These are phyloP conservation scores for Bovichtus variegatus DNA, from an alignment of 2,797 vertebrate genomes.

Conservation along the genomic window DNA sequence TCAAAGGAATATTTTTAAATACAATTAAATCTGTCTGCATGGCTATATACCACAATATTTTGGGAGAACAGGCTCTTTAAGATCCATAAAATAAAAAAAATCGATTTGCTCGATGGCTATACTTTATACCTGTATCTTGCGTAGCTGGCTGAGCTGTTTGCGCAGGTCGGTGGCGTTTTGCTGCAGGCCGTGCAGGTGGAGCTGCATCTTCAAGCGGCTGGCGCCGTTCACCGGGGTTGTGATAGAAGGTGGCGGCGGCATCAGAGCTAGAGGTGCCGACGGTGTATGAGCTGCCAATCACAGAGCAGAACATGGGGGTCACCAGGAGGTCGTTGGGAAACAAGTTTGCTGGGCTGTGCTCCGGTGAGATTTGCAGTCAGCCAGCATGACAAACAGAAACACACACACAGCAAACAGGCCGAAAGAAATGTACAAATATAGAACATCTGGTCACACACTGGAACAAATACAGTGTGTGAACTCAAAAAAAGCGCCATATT, in stretches of 20 bases:
- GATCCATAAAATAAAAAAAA: background rate
- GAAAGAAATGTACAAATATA: constrained; percentile 54
- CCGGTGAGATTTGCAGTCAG: constrained; percentile 43
- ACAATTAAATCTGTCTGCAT: background rate
- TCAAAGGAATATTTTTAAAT: background rate
- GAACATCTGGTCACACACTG: constrained; percentile 41
- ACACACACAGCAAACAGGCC: constrained; percentile 23
- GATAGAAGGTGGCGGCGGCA: constrained; percentile 89
- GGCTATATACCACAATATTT: background rate
- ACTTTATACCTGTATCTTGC: constrained; percentile 91
- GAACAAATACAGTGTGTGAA: constrained; percentile 48
- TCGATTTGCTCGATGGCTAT: background rate
- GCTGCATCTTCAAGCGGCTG: constrained; percentile 93
- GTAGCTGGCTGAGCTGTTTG: constrained; percentile 93
- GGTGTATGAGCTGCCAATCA: constrained; percentile 88
- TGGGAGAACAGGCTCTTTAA: background rate
- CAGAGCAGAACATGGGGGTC: constrained; percentile 68
- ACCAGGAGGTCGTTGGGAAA: constrained; percentile 47
- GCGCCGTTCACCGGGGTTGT: constrained; percentile 86
- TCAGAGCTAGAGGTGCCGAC: constrained; percentile 89
- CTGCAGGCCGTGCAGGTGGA: constrained; percentile 95
- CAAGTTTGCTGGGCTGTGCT: constrained; percentile 48
- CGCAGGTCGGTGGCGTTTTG: constrained; percentile 95
- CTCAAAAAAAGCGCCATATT: constrained; percentile 58
- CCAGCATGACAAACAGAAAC: constrained; percentile 35